A percentile compares a stretch with the other conserved stretches of the same genome.
These are phyloP conservation scores for Elgaria multicarinata DNA, from an alignment of 2,113 vertebrate genomes.

Conservation along the genomic window DNA sequence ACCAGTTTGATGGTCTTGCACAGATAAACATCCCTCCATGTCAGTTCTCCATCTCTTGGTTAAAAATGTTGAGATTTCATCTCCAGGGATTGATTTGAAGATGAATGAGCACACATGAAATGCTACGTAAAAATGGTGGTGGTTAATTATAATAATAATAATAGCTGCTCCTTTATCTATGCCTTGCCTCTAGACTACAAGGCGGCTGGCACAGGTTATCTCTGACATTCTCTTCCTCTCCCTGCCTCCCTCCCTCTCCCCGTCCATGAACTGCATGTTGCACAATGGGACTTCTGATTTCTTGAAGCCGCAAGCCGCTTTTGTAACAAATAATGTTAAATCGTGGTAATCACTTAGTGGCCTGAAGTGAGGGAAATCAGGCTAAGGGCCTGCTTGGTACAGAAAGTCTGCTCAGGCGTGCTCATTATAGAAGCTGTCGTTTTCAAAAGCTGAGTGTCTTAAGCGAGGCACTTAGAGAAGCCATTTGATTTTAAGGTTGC, in stretches of 20 bases:
- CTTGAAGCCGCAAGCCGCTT: background rate
- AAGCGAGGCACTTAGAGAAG: constrained; percentile 30
- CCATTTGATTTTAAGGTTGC: constrained; percentile 24
- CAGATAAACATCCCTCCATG: background rate
- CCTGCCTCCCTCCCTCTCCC: background rate
- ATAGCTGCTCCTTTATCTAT: background rate
- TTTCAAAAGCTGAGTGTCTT: constrained; percentile 13
- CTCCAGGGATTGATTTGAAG: background rate
- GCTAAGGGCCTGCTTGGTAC: constrained; percentile 1
- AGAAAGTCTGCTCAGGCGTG: constrained; percentile 12
- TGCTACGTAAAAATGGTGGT: background rate
- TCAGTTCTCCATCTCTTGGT: background rate
- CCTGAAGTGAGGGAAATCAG: constrained; percentile 7
- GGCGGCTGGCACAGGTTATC: background rate
- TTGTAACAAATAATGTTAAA: constrained; percentile 30
- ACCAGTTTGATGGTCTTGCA: background rate
- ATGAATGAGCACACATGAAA: background rate
- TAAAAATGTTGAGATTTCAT: background rate
- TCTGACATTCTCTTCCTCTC: background rate
- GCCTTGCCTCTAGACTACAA: background rate
- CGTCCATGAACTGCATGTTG: background rate
- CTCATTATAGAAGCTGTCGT: background rate
- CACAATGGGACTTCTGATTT: background rate
- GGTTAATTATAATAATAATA: constrained; percentile 1
- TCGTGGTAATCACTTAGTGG: constrained; percentile 15